Evolutionary conservation across 2,888 invertebrate species (phyloP).

Genomic region (Leucozona laternaria): DNA sequence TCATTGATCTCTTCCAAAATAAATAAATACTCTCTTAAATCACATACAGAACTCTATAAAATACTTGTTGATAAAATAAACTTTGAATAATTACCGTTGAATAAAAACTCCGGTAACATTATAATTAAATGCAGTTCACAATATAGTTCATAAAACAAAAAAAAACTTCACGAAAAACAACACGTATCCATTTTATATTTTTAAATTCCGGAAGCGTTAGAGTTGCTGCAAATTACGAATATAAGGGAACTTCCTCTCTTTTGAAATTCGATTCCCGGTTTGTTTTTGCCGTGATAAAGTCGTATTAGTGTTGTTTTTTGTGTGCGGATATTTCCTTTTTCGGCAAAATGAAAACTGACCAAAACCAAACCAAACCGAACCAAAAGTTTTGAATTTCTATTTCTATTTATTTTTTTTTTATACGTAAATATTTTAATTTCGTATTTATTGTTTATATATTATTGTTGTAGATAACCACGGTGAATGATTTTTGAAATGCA

Average conservation of each 20-base stretch:
- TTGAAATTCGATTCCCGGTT: constrained; percentile 82
- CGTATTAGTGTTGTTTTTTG: constrained; percentile 71
- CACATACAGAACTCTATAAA: constrained; percentile 12
- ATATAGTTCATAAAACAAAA: constrained; percentile 11
- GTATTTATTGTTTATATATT: constrained; percentile 13
- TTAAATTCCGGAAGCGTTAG: constrained; percentile 33
- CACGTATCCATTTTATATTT: constrained; percentile 10
- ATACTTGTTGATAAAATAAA: constrained; percentile 4
- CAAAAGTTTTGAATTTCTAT: constrained; percentile 6
- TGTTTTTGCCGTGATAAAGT: constrained; percentile 55
- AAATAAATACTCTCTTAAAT: constrained; percentile 52
- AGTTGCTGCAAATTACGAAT: not conserved
- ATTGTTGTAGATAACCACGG: not conserved
- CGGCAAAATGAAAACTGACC: constrained; percentile 73
- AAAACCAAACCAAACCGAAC: too few relatives aligned
- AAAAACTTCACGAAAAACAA: not conserved
- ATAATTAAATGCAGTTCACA: constrained; percentile 53
- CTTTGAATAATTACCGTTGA: constrained; percentile 77
- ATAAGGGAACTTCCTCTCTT: constrained; percentile 71
- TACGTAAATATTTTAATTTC: not conserved
- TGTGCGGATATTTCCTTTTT: constrained; percentile 80
- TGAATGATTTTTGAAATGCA: constrained; percentile 17
- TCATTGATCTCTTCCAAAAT: constrained; percentile 1
- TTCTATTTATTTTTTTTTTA: not conserved
- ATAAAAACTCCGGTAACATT: constrained; percentile 79